Conservation (phyloP, 2,113 vertebrate species). For the Festucalex cinctus region DNA sequence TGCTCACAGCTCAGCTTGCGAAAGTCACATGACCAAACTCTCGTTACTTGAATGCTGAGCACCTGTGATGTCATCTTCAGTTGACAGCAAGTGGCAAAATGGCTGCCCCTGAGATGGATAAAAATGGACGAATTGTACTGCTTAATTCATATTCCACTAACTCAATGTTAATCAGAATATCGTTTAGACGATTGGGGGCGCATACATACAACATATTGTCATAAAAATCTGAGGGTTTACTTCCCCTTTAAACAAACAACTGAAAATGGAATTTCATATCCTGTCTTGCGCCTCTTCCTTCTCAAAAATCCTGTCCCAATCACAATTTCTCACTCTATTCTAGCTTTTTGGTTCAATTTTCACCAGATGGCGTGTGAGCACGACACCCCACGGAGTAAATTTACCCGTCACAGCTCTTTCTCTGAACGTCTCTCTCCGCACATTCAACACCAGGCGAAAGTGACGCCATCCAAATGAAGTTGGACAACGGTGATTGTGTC, state of each 20-base stretch:
- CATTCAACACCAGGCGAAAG: constrained; percentile 42
- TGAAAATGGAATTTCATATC: constrained; percentile 1
- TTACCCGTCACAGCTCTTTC: constrained; percentile 57
- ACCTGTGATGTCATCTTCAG: too few species aligned
- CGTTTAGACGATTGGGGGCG: too few species aligned
- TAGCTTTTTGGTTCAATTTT: constrained; percentile 43
- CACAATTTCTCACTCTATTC: constrained; percentile 40
- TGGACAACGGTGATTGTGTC: constrained; percentile 68
- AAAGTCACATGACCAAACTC: too few species aligned
- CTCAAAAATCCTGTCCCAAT: constrained; percentile 44
- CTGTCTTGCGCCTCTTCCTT: constrained; percentile 11
- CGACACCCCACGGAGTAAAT: constrained; percentile 60
- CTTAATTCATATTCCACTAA: too few species aligned
- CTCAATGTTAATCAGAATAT: too few species aligned
- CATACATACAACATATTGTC: too few species aligned
- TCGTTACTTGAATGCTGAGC: too few species aligned
- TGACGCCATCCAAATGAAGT: constrained; percentile 70
- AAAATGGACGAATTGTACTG: too few species aligned
- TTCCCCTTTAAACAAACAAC: neutral
- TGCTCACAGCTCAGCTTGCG: too few species aligned
- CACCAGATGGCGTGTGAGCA: constrained; percentile 61
- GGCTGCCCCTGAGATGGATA: too few species aligned
- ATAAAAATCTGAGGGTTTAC: too few species aligned
- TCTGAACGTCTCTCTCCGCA: constrained; percentile 31
- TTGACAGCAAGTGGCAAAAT: too few species aligned